Evolutionary conservation across 1,140 invertebrate genomes (phyloP), one percentile per base, ranked within the genome.

Genomic region (Drosophila pruinosa): DNA sequence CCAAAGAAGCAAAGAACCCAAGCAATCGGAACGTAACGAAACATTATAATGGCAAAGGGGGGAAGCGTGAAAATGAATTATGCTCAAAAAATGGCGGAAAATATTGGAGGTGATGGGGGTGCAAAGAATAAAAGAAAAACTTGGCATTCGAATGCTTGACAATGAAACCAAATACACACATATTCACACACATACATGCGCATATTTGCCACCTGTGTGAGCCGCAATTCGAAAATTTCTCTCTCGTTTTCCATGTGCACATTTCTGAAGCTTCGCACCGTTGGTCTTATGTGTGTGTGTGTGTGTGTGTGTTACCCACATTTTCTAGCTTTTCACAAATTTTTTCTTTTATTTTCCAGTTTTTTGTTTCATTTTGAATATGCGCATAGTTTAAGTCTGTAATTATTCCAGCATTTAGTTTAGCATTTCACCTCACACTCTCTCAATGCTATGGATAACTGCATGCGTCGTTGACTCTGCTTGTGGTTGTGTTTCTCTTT

Each of bases 391-490:
- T 88, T 82, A 78, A 72, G 74, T 73, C 59, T 78, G 82, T 86
- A 86, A 88, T 88, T 86, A 86, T 88, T 86, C 71, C 67, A 75
- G 62, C 82, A 82, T 88, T 86, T 88, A 86, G 82, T 88, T 89
- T 72, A 67, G 76, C 78, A 88, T 78, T 86, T 64, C 45, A 45
- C 22, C 6, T 10, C 6, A 10, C 7, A 3, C 21, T 28, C 0
- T 5, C 57, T 19, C 47, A n/a, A 7, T 39, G 26, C 61, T 41
- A 57, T 58, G 53, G 36, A 47, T n/a, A 53, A 56, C 58, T 73
- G 63, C 48, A 73, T 69, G 69, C 57, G 53, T 61, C 54, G 62
- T 61, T 72, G 58, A 15, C 48, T 57, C 48, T 26, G 47, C 31
- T 31, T 15, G 36, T 68, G 50, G 17, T 26, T 12, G 57, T 63